Conservation (phyloP, 2,888 invertebrate species). For the Dioctria linearis region DNA sequence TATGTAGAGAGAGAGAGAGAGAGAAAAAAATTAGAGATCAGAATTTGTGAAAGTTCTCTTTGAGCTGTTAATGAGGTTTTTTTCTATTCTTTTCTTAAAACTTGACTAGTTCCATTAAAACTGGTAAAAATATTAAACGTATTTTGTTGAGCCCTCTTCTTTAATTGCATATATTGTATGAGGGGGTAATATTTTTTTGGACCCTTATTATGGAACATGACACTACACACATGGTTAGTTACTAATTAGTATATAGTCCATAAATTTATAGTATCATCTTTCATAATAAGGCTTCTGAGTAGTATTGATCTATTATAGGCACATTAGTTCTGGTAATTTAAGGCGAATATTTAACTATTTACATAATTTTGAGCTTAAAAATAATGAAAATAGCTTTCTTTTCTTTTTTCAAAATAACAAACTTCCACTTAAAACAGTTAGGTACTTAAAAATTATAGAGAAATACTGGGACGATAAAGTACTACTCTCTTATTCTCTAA, state of each 20-base stretch:
- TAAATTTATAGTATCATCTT: too few species aligned
- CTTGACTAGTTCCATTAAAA: conserved; percentile 25
- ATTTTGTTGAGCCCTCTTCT: conserved; percentile 21
- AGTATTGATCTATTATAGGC: too few species aligned
- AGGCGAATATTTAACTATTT: too few species aligned
- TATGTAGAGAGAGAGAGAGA: too few species aligned
- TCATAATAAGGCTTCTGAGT: too few species aligned
- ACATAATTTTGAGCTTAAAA: neutral
- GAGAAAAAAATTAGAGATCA: neutral
- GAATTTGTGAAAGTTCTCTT: neutral
- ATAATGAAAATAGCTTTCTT: neutral
- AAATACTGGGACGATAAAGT: conserved; percentile 27
- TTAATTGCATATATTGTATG: neutral
- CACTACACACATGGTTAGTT: too few species aligned
- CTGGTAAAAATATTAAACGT: conserved; percentile 10
- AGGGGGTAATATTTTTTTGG: too few species aligned
- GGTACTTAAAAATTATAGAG: conserved; percentile 10
- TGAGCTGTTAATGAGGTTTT: conserved; percentile 8
- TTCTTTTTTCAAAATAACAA: neutral
- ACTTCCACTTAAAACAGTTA: conserved; percentile 1
- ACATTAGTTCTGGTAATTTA: too few species aligned
- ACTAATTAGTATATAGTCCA: too few species aligned
- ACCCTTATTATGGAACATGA: too few species aligned
- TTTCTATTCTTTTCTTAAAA: neutral
- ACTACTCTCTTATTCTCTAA: neutral